phyloP scores from a whole-genome alignment of 2,888 invertebrate species.

The Arge pagana region DNA sequence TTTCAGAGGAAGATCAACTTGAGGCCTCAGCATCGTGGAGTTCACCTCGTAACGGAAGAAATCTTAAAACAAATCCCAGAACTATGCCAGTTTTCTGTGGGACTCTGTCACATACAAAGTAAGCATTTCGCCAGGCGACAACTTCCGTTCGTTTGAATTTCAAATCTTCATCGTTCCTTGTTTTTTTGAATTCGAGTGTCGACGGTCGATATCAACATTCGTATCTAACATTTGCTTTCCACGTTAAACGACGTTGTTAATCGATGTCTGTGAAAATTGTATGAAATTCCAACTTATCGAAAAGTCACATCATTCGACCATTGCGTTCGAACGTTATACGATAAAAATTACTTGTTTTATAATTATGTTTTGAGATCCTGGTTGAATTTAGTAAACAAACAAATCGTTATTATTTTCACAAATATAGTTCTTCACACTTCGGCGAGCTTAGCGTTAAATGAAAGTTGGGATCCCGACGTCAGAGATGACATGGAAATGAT shows the following conservation, averaged over 20 bases:
- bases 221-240: no score
- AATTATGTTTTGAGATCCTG: background rate
- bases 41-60: conserved; percentile 96
- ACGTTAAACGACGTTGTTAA: no score
- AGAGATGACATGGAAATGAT: conserved; percentile 99
- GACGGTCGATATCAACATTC: background rate
- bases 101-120: conserved; percentile 97
- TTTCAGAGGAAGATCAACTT: conserved; percentile 97
- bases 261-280: no score
- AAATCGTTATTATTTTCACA: conserved; percentile 37
- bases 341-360: no score
- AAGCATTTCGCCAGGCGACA: conserved; percentile 66
- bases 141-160: conserved; percentile 26
- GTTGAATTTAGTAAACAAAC: background rate
- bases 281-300: background rate
- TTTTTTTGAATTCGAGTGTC: background rate
- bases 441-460: conserved; percentile 95
- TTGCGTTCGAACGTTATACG: no score
- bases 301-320: no score
- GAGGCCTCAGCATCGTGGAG: conserved; percentile 94
- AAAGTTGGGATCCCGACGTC: conserved; percentile 98
- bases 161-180: background rate
- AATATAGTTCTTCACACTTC: conserved; percentile 95
- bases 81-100: conserved; percentile 91
- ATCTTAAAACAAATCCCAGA: conserved; percentile 93